These are phyloP conservation scores for Eupristina koningsbergeri DNA, from an alignment of 1,140 invertebrate species.

Conservation along the genomic window DNA sequence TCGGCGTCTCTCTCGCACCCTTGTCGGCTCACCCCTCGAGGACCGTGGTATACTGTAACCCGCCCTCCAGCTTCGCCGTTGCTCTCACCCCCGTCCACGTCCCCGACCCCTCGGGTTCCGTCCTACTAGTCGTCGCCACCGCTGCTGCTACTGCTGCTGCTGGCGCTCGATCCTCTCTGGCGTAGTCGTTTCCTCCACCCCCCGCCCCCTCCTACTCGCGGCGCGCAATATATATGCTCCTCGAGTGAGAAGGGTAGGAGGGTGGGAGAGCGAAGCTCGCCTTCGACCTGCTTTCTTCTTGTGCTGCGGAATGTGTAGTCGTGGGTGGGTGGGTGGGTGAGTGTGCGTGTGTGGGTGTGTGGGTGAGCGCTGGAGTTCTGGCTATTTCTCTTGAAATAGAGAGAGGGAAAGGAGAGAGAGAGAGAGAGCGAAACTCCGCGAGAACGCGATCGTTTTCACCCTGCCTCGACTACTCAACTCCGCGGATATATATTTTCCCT, in stretches of 20 bases:
- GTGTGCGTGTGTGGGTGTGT: background rate
- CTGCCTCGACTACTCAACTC: slow-evolving; percentile 38
- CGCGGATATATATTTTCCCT: slow-evolving; percentile 51
- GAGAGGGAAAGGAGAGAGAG: background rate
- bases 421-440: background rate
- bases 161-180: background rate
- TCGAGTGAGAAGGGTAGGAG: slow-evolving; percentile 8
- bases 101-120: slow-evolving; percentile 37
- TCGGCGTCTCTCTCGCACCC: slow-evolving; percentile 55
- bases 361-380: background rate
- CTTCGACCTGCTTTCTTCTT: slow-evolving; percentile 49
- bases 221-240: slow-evolving; percentile 44
- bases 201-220: slow-evolving; percentile 18
- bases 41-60: slow-evolving; percentile 14
- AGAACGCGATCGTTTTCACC: slow-evolving; percentile 46
- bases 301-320: background rate
- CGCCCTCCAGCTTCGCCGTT: slow-evolving; percentile 10
- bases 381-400: slow-evolving; percentile 35
- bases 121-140: slow-evolving; percentile 39
- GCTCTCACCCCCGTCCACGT: slow-evolving; percentile 5
- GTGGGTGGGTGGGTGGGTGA: too few relatives aligned
- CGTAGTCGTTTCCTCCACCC: background rate
- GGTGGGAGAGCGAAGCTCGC: slow-evolving; percentile 21
- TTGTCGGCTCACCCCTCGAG: slow-evolving; percentile 51
- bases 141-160: background rate